Evolutionary conservation across 2,888 invertebrate genomes (phyloP).

Genomic region (Escarpia spicata): DNA sequence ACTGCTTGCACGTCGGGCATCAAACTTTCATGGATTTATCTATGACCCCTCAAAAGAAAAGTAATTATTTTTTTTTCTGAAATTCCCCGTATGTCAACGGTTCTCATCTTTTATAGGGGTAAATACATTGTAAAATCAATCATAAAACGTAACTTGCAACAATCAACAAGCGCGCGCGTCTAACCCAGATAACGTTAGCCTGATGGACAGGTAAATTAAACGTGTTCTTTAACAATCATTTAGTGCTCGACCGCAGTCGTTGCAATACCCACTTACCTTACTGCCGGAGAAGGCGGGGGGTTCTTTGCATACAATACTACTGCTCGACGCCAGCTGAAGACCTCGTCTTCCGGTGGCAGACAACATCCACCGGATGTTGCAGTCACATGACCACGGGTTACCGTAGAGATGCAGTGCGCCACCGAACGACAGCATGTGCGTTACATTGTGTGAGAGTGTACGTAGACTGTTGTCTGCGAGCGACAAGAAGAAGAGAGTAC

Average conservation of each 20-base stretch:
- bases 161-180: too few species aligned
- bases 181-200: too few species aligned
- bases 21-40: too few species aligned
- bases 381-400: conserved; percentile 52
- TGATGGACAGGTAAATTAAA: too few species aligned
- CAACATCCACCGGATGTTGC: conserved; percentile 39
- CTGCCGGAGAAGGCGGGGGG: conserved; percentile 28
- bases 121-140: too few species aligned
- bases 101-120: too few species aligned
- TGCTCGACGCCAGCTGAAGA: conserved; percentile 23
- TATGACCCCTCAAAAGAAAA: too few species aligned
- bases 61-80: too few species aligned
- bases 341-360: neutral
- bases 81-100: too few species aligned
- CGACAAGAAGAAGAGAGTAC: conserved; percentile 39
- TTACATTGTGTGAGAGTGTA: conserved; percentile 39
- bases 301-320: conserved; percentile 34
- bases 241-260: neutral
- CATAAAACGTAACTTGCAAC: too few species aligned
- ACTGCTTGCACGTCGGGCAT: too few species aligned
- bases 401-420: conserved; percentile 37
- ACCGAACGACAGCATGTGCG: conserved; percentile 23
- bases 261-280: conserved; percentile 27
- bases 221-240: neutral
- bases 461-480: conserved; percentile 44